A percentile compares a stretch with the other conserved stretches of the same genome.
phyloP scores from a whole-genome alignment of 2,888 invertebrate genomes.

The Mythimna pallens region DNA sequence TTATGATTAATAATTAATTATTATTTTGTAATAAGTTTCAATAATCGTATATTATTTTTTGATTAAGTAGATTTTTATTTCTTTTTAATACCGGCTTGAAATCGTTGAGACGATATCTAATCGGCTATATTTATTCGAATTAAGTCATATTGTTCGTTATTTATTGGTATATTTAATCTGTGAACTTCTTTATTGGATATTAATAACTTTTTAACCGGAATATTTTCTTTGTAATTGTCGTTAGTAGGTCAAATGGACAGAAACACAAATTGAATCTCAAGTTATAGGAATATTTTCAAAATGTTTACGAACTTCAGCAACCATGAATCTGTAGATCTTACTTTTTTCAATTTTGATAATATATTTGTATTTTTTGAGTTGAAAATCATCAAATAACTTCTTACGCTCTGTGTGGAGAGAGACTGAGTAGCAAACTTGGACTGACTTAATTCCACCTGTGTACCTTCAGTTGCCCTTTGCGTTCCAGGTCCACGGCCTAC shows the following conservation, averaged over 20 bases:
- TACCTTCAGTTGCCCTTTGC: too few relatives aligned
- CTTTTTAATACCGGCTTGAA: conserved; percentile 14
- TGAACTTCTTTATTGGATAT: conserved; percentile 28
- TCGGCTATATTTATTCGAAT: conserved; percentile 39
- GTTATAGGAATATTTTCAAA: background rate
- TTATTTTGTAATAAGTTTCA: conserved; percentile 12
- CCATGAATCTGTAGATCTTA: too few relatives aligned
- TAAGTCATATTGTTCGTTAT: conserved; percentile 45
- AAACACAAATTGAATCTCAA: conserved; percentile 33
- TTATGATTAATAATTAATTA: conserved; percentile 19
- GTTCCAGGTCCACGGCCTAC: too few relatives aligned
- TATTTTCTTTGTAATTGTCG: conserved; percentile 21
- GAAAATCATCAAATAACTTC: too few relatives aligned
- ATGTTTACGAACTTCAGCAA: background rate
- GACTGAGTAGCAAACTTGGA: too few relatives aligned
- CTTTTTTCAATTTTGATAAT: too few relatives aligned
- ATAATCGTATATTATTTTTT: conserved; percentile 8
- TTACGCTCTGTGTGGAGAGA: too few relatives aligned
- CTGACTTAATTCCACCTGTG: too few relatives aligned
- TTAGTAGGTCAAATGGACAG: conserved; percentile 17
- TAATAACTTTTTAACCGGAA: conserved; percentile 17
- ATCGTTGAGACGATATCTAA: conserved; percentile 11
- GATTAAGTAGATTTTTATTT: conserved; percentile 20
- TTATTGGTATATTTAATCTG: conserved; percentile 37
- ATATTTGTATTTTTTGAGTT: too few relatives aligned